Evolutionary conservation across 2,888 invertebrate genomes (phyloP), one percentile per base, ranked within the genome.

Genomic region (Drosophila emarginata): DNA sequence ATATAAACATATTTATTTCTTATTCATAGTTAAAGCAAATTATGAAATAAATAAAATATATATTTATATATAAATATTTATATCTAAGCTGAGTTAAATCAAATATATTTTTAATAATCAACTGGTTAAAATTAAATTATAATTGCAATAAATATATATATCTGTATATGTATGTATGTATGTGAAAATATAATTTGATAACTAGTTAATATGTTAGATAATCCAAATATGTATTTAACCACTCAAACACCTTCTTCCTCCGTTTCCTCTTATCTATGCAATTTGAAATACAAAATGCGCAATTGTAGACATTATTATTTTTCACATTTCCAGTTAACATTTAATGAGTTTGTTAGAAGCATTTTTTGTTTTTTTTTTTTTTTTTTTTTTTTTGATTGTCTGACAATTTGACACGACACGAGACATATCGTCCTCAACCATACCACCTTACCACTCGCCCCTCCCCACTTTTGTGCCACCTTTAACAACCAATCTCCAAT

Each of bases 331-430:
- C 45, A 45, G 45, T 59, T 54, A 65, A 61, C 39, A 52, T 58
- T 67, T 67, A 45, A 18, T 53, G 36, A 45, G 40, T 58, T 58
- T 67, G 32, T 36, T 32, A 36, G 40, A 32, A 28, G 72, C 72
- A 80, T 67, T 78, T 72, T 26, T 26, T 26, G 5, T 23, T 4
- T 23, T 23, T 28, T 9, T 32, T 1, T 32, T 32, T 9, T 32
- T 9, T 32, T 32, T 7, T 32, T 32, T 7, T 9, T 9, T 39
- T 45, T 45, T 67, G 66, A 68, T 37, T 74, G 79, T 64, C 64
- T 61, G 67, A 67, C 69, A 68, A 68, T 59, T 62, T 64, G 68
- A 79, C 73, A 76, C 40, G 50, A 52, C 52, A 40, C 23, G 57
- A 23, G 51, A 40, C 51, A 64, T 23, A 3, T 14, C 9, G n/a